Evolutionary conservation across 2,113 vertebrate species (phyloP), one percentile per base, ranked within the genome.

Genomic region (Sinocyclocheilus rhinocerous): DNA sequence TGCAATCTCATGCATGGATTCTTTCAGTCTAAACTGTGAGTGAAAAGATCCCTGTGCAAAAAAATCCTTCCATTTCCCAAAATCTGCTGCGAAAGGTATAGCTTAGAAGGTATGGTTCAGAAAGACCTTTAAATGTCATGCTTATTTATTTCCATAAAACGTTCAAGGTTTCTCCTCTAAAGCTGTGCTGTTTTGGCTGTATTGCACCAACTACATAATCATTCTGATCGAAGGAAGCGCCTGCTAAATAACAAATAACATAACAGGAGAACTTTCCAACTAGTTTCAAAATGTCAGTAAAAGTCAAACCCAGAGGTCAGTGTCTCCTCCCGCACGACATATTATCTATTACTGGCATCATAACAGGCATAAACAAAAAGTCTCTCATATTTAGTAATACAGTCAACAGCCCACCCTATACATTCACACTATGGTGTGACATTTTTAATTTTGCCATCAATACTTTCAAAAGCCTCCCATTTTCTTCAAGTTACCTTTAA

Each of bases 101-200:
- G 10, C 24, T 26, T 57, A 48, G 48, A 52, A 69, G 50, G 59
- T 82, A 36, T 70, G 59, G 63, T 45, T 69, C 50, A 6, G n/a
- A 36, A 83, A 78, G 36, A 85, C 80, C 73, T 75, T 88, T 88
- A 88, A 88, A 88, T 85, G 84, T 85, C 84, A 85, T 67, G 48
- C 73, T 78, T 86, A 70, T 55, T 83, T 72, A 39, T 39, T 36
- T 50, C 81, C 22, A 72, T 57, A 22, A 72, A 57, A 45, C 70
- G 45, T 55, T 55, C 11, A 52, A 52, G n/a, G 29, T 26, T 81
- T 67, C 22, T 45, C 79, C 26, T 81, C n/a, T 65, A 15, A 20
- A 67, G 59, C 39, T 16, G 1, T 18, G 8, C 22, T 15, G 59
- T 42, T 80, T 80, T 16, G 22, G 36, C 36, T 0, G 1, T 42